Evolutionary conservation across 1,140 invertebrate genomes (phyloP).

Genomic region (Megathymus violae): DNA sequence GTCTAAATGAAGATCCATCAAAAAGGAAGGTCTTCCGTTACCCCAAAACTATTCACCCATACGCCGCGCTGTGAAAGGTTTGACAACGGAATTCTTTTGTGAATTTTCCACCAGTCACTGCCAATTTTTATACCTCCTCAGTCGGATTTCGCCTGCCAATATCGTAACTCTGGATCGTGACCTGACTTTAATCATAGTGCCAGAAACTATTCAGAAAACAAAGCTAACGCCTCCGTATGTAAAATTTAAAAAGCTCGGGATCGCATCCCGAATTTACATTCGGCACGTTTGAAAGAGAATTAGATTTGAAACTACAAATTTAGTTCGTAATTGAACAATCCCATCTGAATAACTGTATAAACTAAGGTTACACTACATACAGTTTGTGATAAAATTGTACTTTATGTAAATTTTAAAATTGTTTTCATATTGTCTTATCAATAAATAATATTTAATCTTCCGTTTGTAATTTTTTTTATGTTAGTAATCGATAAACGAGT

Average conservation of each 20-base stretch:
- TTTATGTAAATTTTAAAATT: no score
- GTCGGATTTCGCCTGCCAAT: slow-evolving; percentile 26
- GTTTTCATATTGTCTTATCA: no score
- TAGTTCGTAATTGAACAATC: slow-evolving; percentile 6
- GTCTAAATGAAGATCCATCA: neutral
- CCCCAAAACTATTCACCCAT: no score
- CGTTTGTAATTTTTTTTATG: no score
- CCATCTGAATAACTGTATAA: neutral
- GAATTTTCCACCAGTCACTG: slow-evolving; percentile 27
- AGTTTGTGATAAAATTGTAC: neutral
- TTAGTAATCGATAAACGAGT: no score
- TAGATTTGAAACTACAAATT: slow-evolving; percentile 1
- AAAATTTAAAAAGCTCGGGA: slow-evolving; percentile 5
- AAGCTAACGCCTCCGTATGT: neutral
- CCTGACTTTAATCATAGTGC: slow-evolving; percentile 23
- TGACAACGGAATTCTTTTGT: slow-evolving; percentile 22
- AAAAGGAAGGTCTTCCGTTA: no score
- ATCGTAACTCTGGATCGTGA: slow-evolving; percentile 37
- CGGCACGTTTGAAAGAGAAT: slow-evolving; percentile 5
- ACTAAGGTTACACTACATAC: neutral
- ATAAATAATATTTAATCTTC: no score
- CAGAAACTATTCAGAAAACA: slow-evolving; percentile 11
- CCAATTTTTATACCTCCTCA: slow-evolving; percentile 36
- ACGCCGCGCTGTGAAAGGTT: neutral
- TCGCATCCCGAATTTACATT: slow-evolving; percentile 1